Evolutionary conservation across 2,888 invertebrate genomes (phyloP), one percentile per base, ranked within the genome.

Genomic region (Trachelus tabidus): DNA sequence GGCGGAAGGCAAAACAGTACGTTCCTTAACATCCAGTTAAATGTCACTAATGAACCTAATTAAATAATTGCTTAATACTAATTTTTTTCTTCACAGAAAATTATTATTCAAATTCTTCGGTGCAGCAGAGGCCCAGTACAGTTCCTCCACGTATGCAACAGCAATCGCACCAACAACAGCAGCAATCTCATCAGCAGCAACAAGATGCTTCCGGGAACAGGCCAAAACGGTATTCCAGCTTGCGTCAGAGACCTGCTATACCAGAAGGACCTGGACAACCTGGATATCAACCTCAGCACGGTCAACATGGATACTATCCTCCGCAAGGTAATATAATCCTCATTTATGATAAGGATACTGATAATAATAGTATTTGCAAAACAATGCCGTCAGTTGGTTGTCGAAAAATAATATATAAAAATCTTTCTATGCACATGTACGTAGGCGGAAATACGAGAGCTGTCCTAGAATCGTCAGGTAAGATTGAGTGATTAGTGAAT

Each of bases 211-310:
- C 92, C 77, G 91, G 90, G 56, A 92, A 91, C 79, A 92, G 94
- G 82, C 94, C 95, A 12, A 95, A 95, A 86, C 92, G 95, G 34
- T 95, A 95, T 89, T 95, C 95, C 4, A 94, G 94, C 79, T 93
- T 95, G 85, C 92, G 95, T 77, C 94, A 94, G 88, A 91, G 94
- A 77, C 92, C 93, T 73, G 82, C 88, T 12, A 89, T 91, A 69
- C 80, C 90, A 1, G 91, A 92, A 37, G 90, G 86, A 34, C 87
- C 87, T 40, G 81, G 86, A 1, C 90, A 89, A 76, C 89, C 87
- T 75, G 88, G 85, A 83, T 91, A 89, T 83, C 88, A 86, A 75
- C 85, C 89, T 37, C 88, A 40, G 35, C 35, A 68, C 33, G 37
- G 33, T 40, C 91, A 90, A 76, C 91, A 90, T 73, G 89, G 89